These are phyloP conservation scores for Meleagris gallopavo DNA, from an alignment of 2,113 vertebrate species.

Conservation along the genomic window DNA sequence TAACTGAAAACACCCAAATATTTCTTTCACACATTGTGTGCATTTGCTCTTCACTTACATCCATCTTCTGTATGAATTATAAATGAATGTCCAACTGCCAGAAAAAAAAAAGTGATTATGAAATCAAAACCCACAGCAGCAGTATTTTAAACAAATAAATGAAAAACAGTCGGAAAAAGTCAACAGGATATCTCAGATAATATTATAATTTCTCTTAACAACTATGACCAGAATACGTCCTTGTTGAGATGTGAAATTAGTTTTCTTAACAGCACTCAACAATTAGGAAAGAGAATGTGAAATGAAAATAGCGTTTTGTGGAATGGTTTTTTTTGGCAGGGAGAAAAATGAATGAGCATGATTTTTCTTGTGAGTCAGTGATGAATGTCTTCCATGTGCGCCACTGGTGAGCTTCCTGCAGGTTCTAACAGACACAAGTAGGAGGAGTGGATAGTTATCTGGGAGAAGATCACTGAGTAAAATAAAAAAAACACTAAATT, in stretches of 20 bases:
- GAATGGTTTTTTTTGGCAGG: background rate
- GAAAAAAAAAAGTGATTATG: background rate
- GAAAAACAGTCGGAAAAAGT: constrained; percentile 23
- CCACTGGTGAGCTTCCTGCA: constrained; percentile 24
- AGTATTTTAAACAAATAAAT: constrained; percentile 47
- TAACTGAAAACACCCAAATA: background rate
- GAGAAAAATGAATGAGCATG: constrained; percentile 22
- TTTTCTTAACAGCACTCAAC: background rate
- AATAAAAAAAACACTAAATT: background rate
- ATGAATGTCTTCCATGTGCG: background rate
- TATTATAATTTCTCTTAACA: background rate
- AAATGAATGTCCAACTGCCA: background rate
- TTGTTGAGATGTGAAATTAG: background rate
- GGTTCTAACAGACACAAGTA: constrained; percentile 33
- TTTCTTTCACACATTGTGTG: background rate
- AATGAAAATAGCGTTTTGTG: constrained; percentile 1
- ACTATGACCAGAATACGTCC: background rate
- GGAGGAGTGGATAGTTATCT: background rate
- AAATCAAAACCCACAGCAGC: background rate
- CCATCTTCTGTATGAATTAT: background rate
- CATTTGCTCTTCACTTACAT: background rate
- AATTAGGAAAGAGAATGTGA: background rate
- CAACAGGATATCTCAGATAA: background rate
- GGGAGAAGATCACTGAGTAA: background rate
- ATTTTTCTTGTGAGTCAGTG: constrained; percentile 47